Conservation (phyloP, 2,113 vertebrate species). For the Rallus limicola region DNA sequence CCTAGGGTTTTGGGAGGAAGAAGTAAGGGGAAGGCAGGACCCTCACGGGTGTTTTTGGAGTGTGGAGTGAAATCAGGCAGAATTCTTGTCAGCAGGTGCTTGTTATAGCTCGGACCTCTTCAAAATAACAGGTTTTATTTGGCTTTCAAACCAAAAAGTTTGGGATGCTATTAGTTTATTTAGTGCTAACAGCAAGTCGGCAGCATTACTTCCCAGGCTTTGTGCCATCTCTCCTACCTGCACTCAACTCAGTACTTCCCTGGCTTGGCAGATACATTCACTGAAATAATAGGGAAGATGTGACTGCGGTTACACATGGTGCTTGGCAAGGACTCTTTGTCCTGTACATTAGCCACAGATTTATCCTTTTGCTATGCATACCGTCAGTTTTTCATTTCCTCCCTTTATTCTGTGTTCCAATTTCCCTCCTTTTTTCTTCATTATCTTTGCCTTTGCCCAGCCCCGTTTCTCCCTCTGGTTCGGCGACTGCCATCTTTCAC, state of each 20-base stretch:
- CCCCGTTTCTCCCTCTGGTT: neutral
- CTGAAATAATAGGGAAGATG: conserved; percentile 39
- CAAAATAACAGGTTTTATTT: neutral
- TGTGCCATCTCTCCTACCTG: neutral
- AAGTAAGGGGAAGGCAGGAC: neutral
- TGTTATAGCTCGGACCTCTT: neutral
- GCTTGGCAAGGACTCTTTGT: conserved; percentile 58
- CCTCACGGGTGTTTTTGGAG: neutral
- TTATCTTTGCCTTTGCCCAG: conserved; percentile 10
- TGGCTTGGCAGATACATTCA: neutral
- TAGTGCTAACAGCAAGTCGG: neutral
- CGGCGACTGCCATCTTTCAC: neutral
- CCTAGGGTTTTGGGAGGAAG: neutral
- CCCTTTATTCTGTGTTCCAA: neutral
- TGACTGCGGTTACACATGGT: conserved; percentile 42
- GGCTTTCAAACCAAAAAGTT: neutral
- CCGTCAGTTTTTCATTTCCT: conserved; percentile 49
- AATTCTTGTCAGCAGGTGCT: neutral
- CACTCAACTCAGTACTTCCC: neutral
- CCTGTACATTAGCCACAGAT: conserved; percentile 14
- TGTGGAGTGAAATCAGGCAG: neutral
- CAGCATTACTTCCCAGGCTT: rapidly evolving
- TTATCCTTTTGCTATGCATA: conserved; percentile 30
- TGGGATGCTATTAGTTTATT: neutral
- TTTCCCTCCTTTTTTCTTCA: neutral